These are phyloP conservation scores for Conus ventricosus DNA, from an alignment of 1,140 invertebrate species.

Conservation along the genomic window DNA sequence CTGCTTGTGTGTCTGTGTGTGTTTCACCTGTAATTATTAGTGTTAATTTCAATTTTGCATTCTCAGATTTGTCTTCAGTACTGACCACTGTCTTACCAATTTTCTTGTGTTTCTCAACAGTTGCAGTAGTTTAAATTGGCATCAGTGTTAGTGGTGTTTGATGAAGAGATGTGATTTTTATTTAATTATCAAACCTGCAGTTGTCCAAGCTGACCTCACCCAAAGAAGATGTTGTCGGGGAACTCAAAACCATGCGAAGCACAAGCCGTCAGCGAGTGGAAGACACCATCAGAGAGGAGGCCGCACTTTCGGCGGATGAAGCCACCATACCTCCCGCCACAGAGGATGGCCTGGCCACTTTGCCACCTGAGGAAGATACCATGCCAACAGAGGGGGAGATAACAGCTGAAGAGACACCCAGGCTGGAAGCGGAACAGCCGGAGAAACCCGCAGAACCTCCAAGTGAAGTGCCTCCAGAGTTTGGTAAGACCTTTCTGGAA, in stretches of 20 bases:
- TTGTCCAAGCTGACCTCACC: constrained; percentile 58
- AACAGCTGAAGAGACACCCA: neutral
- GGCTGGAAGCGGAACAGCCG: neutral
- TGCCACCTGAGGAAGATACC: constrained; percentile 43
- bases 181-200: constrained; percentile 24
- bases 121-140: too few relatives aligned
- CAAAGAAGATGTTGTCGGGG: constrained; percentile 59
- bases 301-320: constrained; percentile 36
- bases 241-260: constrained; percentile 57
- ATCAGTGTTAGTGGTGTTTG: too few relatives aligned
- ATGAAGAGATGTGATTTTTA: too few relatives aligned
- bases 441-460: constrained; percentile 29
- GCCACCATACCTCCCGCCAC: constrained; percentile 15
- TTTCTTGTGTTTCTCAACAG: too few relatives aligned
- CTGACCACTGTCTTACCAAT: too few relatives aligned
- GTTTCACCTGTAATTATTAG: too few relatives aligned
- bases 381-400: neutral
- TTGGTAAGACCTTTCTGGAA: constrained; percentile 20
- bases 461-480: constrained; percentile 14
- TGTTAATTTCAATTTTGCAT: too few relatives aligned
- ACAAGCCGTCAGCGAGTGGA: constrained; percentile 57
- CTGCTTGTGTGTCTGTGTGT: too few relatives aligned
- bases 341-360: constrained; percentile 51
- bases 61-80: too few relatives aligned
- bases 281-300: constrained; percentile 53